Base-by-base conservation (phyloP, 2,888 invertebrate species). In the Cotesia congregata region DNA sequence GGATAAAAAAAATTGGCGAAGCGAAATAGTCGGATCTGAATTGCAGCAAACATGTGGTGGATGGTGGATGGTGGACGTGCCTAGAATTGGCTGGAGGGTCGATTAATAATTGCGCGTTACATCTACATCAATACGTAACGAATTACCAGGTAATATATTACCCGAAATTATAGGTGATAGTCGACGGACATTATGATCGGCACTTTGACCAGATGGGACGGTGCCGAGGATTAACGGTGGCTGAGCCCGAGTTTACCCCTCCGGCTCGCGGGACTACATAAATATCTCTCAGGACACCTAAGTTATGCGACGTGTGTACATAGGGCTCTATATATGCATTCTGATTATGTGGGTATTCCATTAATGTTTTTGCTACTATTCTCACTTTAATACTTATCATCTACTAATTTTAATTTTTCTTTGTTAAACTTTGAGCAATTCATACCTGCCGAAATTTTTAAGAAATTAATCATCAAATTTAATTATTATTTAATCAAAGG, bases 101-200 rank as follows among this genome's bases (percentile, higher is more conserved):
- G 64, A 67, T 79, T 87, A 83, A 84, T 88, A 88, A 88, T 88
- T 87, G 85, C 86, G 85, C 85, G 87, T 87, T 87, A 84, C 85
- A 83, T 84, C 86, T 87, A 84, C 85, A 83, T 84, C 86, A 84
- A 86, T 86, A 86, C 86, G 84, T 84, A 84, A 86, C 85, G 86
- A 88, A 89, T 88, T 86, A 86, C 85, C 84, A 83, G 87, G 86
- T 89, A 87, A 89, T 89, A 88, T 88, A 89, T 89, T 88, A 88
- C 87, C 86, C 83, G 80, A 88, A 89, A 89, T 89, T 89, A 88
- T 88, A 87, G 88, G 85, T 86, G 89, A 89, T 88, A 87, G 86
- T 85, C 86, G 79, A 80, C 87, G 81, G 86, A 86, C 87, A 86
- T 87, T 86, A 87, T 83, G 85, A 83, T 85, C 85, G 84, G 85